Evolutionary conservation across 2,797 vertebrate species (phyloP).

Genomic region (Myripristis jacobus): DNA sequence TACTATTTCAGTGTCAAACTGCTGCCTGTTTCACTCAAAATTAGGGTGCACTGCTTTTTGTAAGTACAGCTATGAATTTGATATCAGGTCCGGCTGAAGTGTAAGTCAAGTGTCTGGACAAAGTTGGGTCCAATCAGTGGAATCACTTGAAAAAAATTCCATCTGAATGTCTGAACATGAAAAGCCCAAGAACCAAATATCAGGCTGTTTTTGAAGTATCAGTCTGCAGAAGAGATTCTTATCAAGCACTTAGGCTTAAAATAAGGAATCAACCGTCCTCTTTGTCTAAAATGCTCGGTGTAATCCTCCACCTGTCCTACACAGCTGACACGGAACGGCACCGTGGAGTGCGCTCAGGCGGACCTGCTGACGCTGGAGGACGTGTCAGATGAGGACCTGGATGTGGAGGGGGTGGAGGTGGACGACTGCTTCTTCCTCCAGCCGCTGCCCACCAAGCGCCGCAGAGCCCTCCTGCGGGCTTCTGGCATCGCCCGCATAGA

Average conservation of each 20-base stretch:
- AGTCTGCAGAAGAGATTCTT: neutral
- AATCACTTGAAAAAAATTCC: neutral
- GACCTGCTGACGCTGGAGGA: conserved; percentile 93
- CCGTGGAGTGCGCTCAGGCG: conserved; percentile 91
- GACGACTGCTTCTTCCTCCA: conserved; percentile 97
- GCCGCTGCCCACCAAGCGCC: conserved; percentile 92
- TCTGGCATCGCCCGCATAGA: conserved; percentile 95
- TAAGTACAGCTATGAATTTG: too few species aligned
- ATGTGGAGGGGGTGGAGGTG: conserved; percentile 92
- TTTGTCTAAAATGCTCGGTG: conserved; percentile 23
- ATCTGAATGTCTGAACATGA: neutral
- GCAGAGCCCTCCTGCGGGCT: conserved; percentile 91
- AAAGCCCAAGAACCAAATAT: neutral
- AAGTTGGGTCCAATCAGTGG: neutral
- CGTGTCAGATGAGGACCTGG: conserved; percentile 93
- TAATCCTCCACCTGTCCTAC: conserved; percentile 8
- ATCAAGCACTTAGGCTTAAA: neutral
- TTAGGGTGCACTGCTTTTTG: too few species aligned
- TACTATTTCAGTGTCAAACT: too few species aligned
- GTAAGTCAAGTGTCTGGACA: neutral
- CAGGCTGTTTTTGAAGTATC: neutral
- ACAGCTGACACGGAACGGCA: conserved; percentile 94
- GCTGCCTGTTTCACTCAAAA: too few species aligned
- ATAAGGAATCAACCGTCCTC: neutral
- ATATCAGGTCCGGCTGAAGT: neutral